A percentile compares a stretch with the other conserved stretches of the same genome.
These are phyloP conservation scores for Cheirogaleus major DNA, from an alignment of 2,797 vertebrate genomes.

Conservation along the genomic window DNA sequence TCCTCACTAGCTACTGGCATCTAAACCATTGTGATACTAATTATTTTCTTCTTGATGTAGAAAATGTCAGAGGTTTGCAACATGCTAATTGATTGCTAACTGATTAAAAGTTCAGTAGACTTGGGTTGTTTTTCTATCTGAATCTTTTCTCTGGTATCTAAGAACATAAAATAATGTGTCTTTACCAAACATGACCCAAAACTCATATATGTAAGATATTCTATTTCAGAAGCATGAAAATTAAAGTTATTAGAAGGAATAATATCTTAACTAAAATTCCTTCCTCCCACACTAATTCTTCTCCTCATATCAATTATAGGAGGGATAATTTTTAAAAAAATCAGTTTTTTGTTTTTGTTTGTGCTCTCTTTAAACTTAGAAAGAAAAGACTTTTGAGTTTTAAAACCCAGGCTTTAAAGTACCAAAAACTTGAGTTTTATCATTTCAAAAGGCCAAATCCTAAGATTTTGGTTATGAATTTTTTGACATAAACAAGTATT, in stretches of 20 bases:
- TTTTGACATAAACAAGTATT: not conserved
- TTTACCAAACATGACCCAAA: not conserved
- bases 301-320: not conserved
- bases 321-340: not conserved
- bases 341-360: not conserved
- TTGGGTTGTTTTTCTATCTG: not conserved
- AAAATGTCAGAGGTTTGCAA: conserved; percentile 32
- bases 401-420: not conserved
- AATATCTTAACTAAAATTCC: not conserved
- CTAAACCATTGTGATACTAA: not conserved
- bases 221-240: conserved; percentile 29
- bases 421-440: not conserved
- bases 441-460: not conserved
- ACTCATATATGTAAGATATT: not conserved
- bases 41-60: not conserved
- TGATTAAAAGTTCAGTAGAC: conserved; percentile 14
- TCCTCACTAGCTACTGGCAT: not conserved
- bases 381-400: not conserved
- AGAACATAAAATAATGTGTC: not conserved
- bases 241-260: not conserved
- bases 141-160: not conserved
- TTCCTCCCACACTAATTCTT: not conserved
- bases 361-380: conserved; percentile 13
- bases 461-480: not conserved
- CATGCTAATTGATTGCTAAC: not conserved